These are phyloP conservation scores for Cephalopachus bancanus DNA, from an alignment of 2,797 vertebrate species.

Conservation along the genomic window DNA sequence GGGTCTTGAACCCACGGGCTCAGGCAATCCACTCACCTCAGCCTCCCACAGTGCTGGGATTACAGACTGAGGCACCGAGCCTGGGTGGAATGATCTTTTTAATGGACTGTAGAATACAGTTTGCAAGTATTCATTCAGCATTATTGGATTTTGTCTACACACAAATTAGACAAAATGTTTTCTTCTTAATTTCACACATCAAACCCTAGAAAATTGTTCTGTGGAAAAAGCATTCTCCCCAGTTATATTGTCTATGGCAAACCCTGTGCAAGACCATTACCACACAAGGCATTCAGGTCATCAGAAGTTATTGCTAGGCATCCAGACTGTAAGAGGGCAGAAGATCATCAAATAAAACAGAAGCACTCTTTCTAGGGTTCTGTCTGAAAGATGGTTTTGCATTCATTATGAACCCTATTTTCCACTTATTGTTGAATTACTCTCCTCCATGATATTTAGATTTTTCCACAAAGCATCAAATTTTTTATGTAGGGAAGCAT, in stretches of 20 bases:
- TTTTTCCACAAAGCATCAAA: slow-evolving; percentile 32
- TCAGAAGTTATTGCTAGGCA: slow-evolving; percentile 38
- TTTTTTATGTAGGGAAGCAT: not conserved
- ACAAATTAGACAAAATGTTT: slow-evolving; percentile 59
- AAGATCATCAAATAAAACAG: slow-evolving; percentile 15
- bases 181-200: slow-evolving; percentile 58
- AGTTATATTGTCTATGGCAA: slow-evolving; percentile 25
- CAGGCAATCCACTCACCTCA: too few species aligned
- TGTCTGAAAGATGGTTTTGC: slow-evolving; percentile 23
- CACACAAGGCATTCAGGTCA: not conserved
- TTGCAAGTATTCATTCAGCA: not conserved
- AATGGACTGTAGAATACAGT: not conserved
- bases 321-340: not conserved
- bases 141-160: slow-evolving; percentile 58
- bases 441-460: not conserved
- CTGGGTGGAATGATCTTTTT: not conserved
- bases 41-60: too few species aligned
- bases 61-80: too few species aligned
- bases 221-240: slow-evolving; percentile 47
- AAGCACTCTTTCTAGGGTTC: not conserved
- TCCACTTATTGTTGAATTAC: not conserved
- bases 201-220: slow-evolving; percentile 58
- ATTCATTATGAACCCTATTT: not conserved
- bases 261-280: slow-evolving; percentile 53
- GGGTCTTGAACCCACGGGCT: too few species aligned